Conservation (phyloP, 30 jellyfish, hydroid and myxozoan genomes). For the Turritopsis rubra region DNA sequence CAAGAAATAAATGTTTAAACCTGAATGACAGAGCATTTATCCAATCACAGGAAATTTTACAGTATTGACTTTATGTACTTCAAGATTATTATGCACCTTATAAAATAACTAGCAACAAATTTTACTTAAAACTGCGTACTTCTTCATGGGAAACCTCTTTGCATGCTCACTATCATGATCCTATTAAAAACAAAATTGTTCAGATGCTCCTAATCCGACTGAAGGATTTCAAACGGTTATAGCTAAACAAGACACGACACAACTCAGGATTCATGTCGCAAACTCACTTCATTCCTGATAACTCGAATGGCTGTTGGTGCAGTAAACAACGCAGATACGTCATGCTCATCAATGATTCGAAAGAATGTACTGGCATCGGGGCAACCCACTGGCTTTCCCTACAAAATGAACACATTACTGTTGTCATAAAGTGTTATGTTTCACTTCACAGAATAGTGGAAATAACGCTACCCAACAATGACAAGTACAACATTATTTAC, state of each 20-base stretch:
- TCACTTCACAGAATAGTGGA: too few species aligned
- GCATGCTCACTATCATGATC: constrained; percentile 77
- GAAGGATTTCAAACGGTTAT: not conserved
- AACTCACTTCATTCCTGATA: constrained; percentile 69
- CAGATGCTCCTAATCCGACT: not conserved
- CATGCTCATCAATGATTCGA: constrained; percentile 82
- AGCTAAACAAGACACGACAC: not conserved
- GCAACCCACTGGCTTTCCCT: constrained; percentile 94
- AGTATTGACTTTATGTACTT: too few species aligned
- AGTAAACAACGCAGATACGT: constrained; percentile 73
- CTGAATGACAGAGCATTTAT: constrained; percentile 31
- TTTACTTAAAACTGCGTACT: constrained; percentile 33
- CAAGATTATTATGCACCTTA: not conserved
- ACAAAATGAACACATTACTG: not conserved
- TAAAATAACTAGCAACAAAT: not conserved
- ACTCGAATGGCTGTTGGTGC: constrained; percentile 96
- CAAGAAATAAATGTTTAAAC: constrained; percentile 56
- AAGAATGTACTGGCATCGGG: constrained; percentile 90
- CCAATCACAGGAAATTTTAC: not conserved
- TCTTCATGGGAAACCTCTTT: constrained; percentile 49
- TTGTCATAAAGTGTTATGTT: too few species aligned
- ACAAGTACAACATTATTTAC: constrained; percentile 28
- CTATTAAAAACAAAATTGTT: constrained; percentile 33
- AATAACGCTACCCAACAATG: too few species aligned
- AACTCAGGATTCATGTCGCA: not conserved